Conservation (phyloP, 2,888 invertebrate genomes). For the Agrilus mali region DNA sequence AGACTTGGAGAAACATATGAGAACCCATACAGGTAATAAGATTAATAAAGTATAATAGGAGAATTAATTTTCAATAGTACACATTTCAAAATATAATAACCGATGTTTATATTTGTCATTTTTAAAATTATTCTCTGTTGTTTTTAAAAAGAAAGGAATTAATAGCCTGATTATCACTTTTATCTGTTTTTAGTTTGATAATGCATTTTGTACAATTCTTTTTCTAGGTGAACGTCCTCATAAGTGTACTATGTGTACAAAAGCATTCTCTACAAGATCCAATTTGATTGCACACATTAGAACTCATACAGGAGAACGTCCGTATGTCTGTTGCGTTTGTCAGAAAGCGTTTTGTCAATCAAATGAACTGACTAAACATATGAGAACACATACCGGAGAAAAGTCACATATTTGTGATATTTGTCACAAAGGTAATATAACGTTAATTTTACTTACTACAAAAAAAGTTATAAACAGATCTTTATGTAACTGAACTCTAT, state of each 20-base stretch:
- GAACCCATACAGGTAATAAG: conserved; percentile 33
- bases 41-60: too few species aligned
- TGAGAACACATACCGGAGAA: conserved; percentile 36
- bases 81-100: too few species aligned
- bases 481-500: too few species aligned
- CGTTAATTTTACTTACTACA: too few species aligned
- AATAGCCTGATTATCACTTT: not conserved
- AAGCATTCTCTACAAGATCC: conserved; percentile 36
- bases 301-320: conserved; percentile 35
- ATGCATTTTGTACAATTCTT: not conserved
- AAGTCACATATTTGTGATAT: conserved; percentile 36
- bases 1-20: conserved; percentile 36
- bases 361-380: conserved; percentile 34
- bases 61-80: too few species aligned
- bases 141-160: too few species aligned
- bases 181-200: not conserved
- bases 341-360: conserved; percentile 36
- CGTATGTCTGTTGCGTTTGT: conserved; percentile 34
- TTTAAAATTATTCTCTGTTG: too few species aligned
- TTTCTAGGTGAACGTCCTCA: conserved; percentile 33
- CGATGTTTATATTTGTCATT: too few species aligned
- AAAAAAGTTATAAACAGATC: too few species aligned
- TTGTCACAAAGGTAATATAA: conserved; percentile 31
- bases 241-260: conserved; percentile 33
- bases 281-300: conserved; percentile 35